Evolutionary conservation across 2,888 invertebrate species (phyloP).

Genomic region (Halictus quadricinctus): DNA sequence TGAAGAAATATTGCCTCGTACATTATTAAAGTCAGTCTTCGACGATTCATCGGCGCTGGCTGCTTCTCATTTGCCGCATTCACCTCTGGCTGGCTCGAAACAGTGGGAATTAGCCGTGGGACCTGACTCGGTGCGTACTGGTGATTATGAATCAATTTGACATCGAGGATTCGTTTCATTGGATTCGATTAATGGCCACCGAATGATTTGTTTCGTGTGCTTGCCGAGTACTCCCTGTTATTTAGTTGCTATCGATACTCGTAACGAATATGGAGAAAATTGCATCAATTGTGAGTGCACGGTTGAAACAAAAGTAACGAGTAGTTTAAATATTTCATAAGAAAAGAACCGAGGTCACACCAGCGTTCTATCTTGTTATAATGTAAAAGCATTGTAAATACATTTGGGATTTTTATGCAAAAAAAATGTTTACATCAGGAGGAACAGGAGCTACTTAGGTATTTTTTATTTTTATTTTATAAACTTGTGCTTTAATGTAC

Average conservation of each 20-base stretch:
- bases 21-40: constrained; percentile 22
- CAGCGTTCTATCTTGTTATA: too few relatives aligned
- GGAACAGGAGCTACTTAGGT: not conserved
- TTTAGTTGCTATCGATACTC: not conserved
- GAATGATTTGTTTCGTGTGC: constrained; percentile 2
- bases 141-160: constrained; percentile 15
- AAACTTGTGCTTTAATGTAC: not conserved
- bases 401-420: not conserved
- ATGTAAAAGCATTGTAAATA: not conserved
- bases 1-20: constrained; percentile 37
- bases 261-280: not conserved
- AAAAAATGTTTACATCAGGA: not conserved
- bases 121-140: not conserved
- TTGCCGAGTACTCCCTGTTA: not conserved
- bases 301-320: not conserved
- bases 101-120: constrained; percentile 1
- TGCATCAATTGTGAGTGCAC: not conserved
- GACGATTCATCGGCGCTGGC: constrained; percentile 22
- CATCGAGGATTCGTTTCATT: not conserved
- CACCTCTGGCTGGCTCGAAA: constrained; percentile 3
- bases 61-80: constrained; percentile 37
- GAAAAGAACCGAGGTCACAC: not conserved
- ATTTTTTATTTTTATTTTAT: not conserved
- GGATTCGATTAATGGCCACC: not conserved
- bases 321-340: not conserved